These are phyloP conservation scores for Pseudolaguvia tuberculata DNA, from an alignment of 2,113 vertebrate genomes.

Conservation along the genomic window DNA sequence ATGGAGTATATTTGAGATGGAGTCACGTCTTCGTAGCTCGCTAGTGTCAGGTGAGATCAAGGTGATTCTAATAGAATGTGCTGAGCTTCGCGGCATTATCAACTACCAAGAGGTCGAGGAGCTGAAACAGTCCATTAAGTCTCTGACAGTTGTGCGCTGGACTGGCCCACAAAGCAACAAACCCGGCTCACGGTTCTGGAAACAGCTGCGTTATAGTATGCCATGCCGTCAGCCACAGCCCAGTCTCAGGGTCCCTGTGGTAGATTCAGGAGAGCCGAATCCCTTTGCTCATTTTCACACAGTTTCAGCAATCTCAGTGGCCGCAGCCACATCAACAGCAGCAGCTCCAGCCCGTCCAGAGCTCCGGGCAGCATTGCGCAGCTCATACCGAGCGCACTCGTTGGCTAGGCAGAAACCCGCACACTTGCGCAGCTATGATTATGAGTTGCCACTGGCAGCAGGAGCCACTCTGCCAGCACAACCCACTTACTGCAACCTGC, in stretches of 20 bases:
- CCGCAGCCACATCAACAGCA: slow-evolving; percentile 93
- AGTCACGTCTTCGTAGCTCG: slow-evolving; percentile 96
- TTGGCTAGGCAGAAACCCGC: slow-evolving; percentile 96
- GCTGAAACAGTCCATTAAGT: slow-evolving; percentile 96
- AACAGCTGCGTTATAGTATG: slow-evolving; percentile 99
- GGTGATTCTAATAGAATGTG: slow-evolving; percentile 97
- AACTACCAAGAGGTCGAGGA: slow-evolving; percentile 99
- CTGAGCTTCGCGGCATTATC: slow-evolving; percentile 93
- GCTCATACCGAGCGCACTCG: slow-evolving; percentile 89
- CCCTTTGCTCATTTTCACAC: slow-evolving; percentile 97
- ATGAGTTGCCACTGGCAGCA: slow-evolving; percentile 80
- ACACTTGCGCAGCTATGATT: slow-evolving; percentile 95
- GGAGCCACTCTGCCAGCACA: slow-evolving; percentile 92
- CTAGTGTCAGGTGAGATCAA: slow-evolving; percentile 94
- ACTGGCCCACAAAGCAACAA: slow-evolving; percentile 94
- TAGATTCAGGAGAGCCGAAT: slow-evolving; percentile 95
- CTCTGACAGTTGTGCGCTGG: slow-evolving; percentile 97
- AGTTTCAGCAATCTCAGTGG: slow-evolving; percentile 97
- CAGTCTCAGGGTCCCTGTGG: slow-evolving; percentile 86
- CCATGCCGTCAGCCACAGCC: slow-evolving; percentile 94
- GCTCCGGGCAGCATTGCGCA: slow-evolving; percentile 94
- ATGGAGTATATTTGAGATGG: slow-evolving; percentile 99
- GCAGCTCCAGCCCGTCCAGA: slow-evolving; percentile 96
- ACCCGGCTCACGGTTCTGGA: slow-evolving; percentile 98
- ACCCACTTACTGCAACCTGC: slow-evolving; percentile 99